A percentile compares a stretch with the other conserved stretches of the same genome.
These are phyloP conservation scores for Jacana jacana DNA, from an alignment of 2,113 vertebrate species.

Conservation along the genomic window DNA sequence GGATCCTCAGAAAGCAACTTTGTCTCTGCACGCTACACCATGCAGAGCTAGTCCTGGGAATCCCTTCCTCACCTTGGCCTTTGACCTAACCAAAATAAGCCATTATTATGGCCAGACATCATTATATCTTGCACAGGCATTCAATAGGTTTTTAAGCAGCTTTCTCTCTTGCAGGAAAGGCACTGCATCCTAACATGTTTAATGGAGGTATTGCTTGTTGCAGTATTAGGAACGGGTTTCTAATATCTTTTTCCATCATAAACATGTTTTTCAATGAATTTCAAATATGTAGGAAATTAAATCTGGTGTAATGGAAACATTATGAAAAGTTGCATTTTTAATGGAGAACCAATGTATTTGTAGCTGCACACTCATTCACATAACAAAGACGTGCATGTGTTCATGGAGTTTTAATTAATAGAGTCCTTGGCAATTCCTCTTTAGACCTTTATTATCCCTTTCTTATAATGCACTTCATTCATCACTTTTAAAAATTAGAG, in stretches of 20 bases:
- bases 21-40: neutral
- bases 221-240: neutral
- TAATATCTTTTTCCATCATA: neutral
- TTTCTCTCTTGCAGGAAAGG: neutral
- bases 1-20: neutral
- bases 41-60: neutral
- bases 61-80: neutral
- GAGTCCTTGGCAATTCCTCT: slow-evolving; percentile 47
- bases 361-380: neutral
- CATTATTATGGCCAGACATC: neutral
- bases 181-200: neutral
- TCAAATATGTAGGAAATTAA: neutral
- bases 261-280: neutral
- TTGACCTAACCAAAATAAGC: neutral
- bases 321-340: neutral
- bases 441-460: slow-evolving; percentile 45
- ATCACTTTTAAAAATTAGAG: slow-evolving; percentile 78
- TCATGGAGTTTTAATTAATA: slow-evolving; percentile 40
- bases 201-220: neutral
- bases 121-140: neutral
- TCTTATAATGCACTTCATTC: slow-evolving; percentile 67
- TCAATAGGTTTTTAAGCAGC: neutral
- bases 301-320: neutral
- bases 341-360: neutral
- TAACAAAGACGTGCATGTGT: neutral